Conservation (phyloP, 2,113 vertebrate species). For the Balaeniceps rex region DNA sequence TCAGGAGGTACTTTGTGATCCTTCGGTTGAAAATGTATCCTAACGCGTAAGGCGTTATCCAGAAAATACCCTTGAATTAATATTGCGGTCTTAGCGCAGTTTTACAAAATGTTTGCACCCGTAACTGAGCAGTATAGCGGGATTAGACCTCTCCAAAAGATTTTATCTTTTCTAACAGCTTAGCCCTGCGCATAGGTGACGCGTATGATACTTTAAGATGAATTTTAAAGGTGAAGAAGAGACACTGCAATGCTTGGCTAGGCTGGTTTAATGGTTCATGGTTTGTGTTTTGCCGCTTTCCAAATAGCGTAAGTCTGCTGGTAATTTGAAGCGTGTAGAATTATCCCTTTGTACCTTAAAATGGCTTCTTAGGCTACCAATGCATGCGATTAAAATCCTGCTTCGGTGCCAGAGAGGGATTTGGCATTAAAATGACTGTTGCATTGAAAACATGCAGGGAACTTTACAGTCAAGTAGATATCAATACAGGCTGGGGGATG, state of each 20-base stretch:
- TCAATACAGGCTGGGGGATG: too few relatives aligned
- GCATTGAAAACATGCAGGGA: background rate
- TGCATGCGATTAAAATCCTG: background rate
- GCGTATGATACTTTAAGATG: rapidly evolving
- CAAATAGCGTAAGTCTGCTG: background rate
- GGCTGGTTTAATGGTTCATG: background rate
- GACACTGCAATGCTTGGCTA: background rate
- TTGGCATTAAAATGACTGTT: background rate
- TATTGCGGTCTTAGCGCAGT: background rate
- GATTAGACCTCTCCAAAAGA: background rate
- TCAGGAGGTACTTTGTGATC: background rate
- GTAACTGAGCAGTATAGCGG: rapidly evolving
- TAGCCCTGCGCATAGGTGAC: background rate
- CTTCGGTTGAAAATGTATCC: background rate
- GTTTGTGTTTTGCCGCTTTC: background rate
- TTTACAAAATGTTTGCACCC: background rate
- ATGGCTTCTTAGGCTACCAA: background rate
- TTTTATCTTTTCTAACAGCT: background rate
- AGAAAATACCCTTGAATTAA: background rate
- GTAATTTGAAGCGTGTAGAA: background rate
- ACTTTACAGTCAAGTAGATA: background rate
- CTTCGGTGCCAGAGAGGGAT: background rate
- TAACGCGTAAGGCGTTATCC: background rate
- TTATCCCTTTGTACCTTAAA: background rate
- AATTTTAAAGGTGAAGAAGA: background rate